Base-by-base conservation (phyloP, 2,797 vertebrate genomes). In the Megaceryle alcyon region DNA sequence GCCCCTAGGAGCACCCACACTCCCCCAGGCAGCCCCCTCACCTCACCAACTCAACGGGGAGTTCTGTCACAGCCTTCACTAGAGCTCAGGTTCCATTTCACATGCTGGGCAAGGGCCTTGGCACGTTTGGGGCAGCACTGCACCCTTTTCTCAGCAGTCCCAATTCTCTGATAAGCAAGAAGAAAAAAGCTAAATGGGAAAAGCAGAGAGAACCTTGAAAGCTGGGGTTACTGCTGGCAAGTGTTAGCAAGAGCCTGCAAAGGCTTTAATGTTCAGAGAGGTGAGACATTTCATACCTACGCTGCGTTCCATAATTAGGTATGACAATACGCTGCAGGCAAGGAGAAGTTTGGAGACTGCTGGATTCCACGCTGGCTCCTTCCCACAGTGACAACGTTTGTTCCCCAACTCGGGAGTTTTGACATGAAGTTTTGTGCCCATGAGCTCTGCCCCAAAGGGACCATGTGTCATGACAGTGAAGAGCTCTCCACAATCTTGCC, bases 361-460 rank as follows among this genome's bases (percentile, higher is more conserved):
- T 76, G 87, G 79, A 56, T 94, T 69, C 39, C 73, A 66, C 7
- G 1, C 23, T 20, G 48, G 61, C 85, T 96, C 59, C 70, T 92
- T 91, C 73, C 77, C 61, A 39, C 80, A 41, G 68, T 39, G 73
- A 86, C 69, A 61, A 20, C 0, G 35, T 86, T 91, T 66, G 33
- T 20, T 91, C 76, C 82, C n/a, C 5, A 84, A 66, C 73, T 60
- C 64, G 7, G 64, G 61, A 84, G 56, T 39, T 96, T 21, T 90
- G 82, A 68, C 79, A 56, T 18, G 51, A 80, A 78, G 43, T 72
- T 96, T 31, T 72, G 76, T 48, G 87, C 82, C 94, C 87, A 6
- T 39, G 82, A 96, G 85, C 76, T 90, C 82, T 92, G 76, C n/a
- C 87, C 90, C 86, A 69, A 56, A 95, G 96, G 82, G 65, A 84